phyloP scores from a whole-genome alignment of 2,113 vertebrate species.

The Vulpes ferrilata region DNA sequence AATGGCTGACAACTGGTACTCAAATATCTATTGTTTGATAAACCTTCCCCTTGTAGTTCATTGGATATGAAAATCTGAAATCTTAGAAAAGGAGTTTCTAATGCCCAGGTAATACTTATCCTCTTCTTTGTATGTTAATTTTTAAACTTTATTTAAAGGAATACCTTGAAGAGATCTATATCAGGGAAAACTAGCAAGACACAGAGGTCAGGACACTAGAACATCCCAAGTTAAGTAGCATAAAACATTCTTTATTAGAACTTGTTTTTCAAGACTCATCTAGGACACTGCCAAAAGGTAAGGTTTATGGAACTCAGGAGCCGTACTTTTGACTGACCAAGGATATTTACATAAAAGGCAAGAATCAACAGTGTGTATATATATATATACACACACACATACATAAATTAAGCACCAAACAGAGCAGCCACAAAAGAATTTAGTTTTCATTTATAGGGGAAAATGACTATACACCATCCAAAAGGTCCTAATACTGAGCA shows the following conservation, averaged over 20 bases:
- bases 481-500: constrained; percentile 2
- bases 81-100: constrained; percentile 36
- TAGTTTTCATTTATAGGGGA: constrained; percentile 21
- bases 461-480: neutral
- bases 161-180: neutral
- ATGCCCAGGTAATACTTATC: neutral
- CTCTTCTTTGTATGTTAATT: neutral
- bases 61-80: neutral
- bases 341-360: neutral
- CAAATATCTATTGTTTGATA: neutral
- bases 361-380: neutral
- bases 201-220: constrained; percentile 26
- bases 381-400: too few relatives aligned
- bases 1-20: neutral
- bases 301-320: neutral
- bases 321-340: neutral
- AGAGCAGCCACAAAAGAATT: constrained; percentile 11
- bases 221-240: constrained; percentile 38
- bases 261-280: constrained; percentile 9
- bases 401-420: neutral
- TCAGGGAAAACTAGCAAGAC: neutral
- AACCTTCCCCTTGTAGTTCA: neutral
- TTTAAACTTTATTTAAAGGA: neutral
- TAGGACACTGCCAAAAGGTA: constrained; percentile 31
- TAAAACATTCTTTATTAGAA: constrained; percentile 20